Evolutionary conservation across 1,140 invertebrate species (phyloP).

Genomic region (Agrilus planipennis): DNA sequence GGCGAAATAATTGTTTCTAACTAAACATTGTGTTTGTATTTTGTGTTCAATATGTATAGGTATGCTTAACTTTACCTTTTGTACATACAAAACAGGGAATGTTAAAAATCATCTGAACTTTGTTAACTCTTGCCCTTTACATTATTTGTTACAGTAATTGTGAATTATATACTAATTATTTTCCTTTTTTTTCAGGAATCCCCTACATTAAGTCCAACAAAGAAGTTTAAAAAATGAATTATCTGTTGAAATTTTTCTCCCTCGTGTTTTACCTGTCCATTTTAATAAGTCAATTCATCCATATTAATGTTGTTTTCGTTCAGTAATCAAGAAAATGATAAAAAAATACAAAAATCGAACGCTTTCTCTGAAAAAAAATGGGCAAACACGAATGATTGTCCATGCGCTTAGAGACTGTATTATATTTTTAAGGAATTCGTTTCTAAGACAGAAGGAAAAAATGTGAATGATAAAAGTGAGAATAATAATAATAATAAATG

Average conservation of each 20-base stretch:
- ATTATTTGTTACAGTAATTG: neutral
- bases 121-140: neutral
- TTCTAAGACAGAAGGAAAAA: too few species aligned
- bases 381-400: too few species aligned
- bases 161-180: neutral
- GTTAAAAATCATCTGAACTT: neutral
- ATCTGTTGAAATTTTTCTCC: constrained; percentile 3
- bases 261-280: neutral
- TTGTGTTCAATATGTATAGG: neutral
- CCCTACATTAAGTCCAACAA: constrained; percentile 26
- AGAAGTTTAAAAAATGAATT: constrained; percentile 25
- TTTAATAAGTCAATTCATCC: neutral
- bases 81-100: neutral
- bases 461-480: too few species aligned
- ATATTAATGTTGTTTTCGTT: neutral
- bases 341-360: too few species aligned
- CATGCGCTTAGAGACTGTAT: too few species aligned
- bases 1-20: neutral
- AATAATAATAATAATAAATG: too few species aligned
- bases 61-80: neutral
- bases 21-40: neutral
- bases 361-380: too few species aligned
- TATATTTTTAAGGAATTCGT: too few species aligned
- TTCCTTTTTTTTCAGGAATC: constrained; percentile 26
- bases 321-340: too few species aligned